A percentile compares a stretch with the other conserved stretches of the same genome.
phyloP scores from a whole-genome alignment of 2,113 vertebrate species.

The Phaethornis superciliosus region DNA sequence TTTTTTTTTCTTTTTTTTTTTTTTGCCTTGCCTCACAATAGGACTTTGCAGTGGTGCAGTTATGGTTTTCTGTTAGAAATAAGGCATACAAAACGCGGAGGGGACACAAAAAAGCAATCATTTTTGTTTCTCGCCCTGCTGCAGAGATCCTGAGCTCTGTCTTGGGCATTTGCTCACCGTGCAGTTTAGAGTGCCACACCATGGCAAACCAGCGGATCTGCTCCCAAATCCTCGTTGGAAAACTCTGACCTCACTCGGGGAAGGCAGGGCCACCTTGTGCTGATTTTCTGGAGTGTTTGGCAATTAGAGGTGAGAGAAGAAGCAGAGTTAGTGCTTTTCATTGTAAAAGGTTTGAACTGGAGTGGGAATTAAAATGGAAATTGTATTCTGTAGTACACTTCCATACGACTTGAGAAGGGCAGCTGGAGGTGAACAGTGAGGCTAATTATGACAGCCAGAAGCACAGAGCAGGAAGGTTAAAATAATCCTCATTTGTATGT shows the following conservation, averaged over 20 bases:
- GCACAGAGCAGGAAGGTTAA: conserved; percentile 10
- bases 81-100: neutral
- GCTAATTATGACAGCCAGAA: neutral
- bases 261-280: neutral
- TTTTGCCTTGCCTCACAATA: neutral
- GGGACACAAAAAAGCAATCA: fast-evolving
- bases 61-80: neutral
- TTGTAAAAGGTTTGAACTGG: neutral
- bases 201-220: neutral
- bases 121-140: neutral
- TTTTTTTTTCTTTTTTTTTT: neutral
- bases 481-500: neutral
- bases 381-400: neutral
- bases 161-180: neutral
- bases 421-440: neutral
- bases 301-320: neutral
- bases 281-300: neutral
- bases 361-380: neutral
- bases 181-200: neutral
- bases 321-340: neutral
- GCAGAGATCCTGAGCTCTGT: neutral
- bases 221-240: fast-evolving
- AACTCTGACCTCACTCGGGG: neutral
- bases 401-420: neutral
- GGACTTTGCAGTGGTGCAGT: neutral